phyloP scores from a whole-genome alignment of 2,113 vertebrate species.

The Hypocryptadius cinnamomeus region DNA sequence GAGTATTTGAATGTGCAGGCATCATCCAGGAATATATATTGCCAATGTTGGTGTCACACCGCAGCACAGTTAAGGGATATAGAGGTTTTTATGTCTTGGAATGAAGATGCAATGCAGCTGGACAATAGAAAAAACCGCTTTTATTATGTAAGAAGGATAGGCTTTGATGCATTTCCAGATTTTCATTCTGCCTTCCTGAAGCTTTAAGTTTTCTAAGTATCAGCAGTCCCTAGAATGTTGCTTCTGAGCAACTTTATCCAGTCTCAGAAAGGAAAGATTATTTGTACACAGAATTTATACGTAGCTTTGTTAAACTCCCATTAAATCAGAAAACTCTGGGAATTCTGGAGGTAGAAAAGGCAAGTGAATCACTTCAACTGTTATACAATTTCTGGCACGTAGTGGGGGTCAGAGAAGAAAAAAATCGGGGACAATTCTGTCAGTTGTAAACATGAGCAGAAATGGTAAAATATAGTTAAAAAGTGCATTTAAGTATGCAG shows the following conservation, averaged over 20 bases:
- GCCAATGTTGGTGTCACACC: not conserved
- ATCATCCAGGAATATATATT: not conserved
- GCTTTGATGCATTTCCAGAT: not conserved
- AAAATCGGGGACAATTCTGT: not conserved
- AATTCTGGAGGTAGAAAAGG: not conserved
- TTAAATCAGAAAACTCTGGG: not conserved
- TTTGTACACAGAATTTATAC: not conserved
- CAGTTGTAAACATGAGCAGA: not conserved
- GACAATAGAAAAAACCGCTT: not conserved
- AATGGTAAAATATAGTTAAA: conserved; percentile 17
- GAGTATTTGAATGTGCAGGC: not conserved
- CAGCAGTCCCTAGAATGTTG: not conserved
- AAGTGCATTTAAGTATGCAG: conserved; percentile 33
- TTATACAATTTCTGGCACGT: not conserved
- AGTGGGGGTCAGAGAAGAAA: not conserved
- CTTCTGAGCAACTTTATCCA: not conserved
- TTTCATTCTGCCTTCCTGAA: not conserved
- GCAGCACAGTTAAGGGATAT: not conserved
- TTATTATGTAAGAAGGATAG: not conserved
- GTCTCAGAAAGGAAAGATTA: not conserved
- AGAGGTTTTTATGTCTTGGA: not conserved
- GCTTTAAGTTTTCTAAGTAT: not conserved
- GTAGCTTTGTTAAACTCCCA: not conserved
- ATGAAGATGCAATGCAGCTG: not conserved
- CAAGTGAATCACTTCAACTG: not conserved